Evolutionary conservation across 2,797 vertebrate species (phyloP), one percentile per base, ranked within the genome.

Genomic region (Heteromormyrus szaboi): DNA sequence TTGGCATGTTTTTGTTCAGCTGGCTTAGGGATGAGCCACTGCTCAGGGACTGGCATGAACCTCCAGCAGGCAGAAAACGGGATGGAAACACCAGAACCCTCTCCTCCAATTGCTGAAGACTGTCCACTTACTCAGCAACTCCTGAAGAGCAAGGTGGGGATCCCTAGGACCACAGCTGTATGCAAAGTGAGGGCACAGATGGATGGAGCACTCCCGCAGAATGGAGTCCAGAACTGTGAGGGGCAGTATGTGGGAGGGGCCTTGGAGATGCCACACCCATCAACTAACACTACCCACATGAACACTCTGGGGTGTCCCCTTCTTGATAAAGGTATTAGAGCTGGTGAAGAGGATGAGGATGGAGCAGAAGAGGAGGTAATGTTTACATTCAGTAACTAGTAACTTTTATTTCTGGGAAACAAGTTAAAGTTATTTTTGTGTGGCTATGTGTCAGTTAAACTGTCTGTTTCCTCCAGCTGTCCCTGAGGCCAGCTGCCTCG

Each of bases 1-100:
- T 84, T 50, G 81, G 3, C 41, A 44, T 84, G 81, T 84, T 84
- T 84, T 84, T 84, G 81, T 51, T 84, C 81, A 84, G 46, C n/a
- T 84, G 81, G 41, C 81, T 22, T 84, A 50, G 46, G 2, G 81
- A 84, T 84, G 46, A 84, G 19, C 81, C 41, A 84, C 9, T 22
- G 9, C 19, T 84, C 81, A 84, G 46, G 81, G 81, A 48, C 22
- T 25, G 44, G 46, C 81, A 84, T 84, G 81, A n/a, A 48, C 22
- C 2, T 84, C 41, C 81, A 50, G 1, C 81, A 29, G 81, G 81
- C 81, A 29, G 44, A 44, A 19, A 84, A 84, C 4, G 81, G 81
- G 46, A 50, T 84, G 81, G n/a, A 84, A 84, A 84, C 81, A 5
- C 41, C 81, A 14, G 81, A 84, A n/a, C 46, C 41, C 22, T 84